These are phyloP conservation scores for Craterocephalus amniculus DNA, from an alignment of 2,797 vertebrate species.

Conservation along the genomic window DNA sequence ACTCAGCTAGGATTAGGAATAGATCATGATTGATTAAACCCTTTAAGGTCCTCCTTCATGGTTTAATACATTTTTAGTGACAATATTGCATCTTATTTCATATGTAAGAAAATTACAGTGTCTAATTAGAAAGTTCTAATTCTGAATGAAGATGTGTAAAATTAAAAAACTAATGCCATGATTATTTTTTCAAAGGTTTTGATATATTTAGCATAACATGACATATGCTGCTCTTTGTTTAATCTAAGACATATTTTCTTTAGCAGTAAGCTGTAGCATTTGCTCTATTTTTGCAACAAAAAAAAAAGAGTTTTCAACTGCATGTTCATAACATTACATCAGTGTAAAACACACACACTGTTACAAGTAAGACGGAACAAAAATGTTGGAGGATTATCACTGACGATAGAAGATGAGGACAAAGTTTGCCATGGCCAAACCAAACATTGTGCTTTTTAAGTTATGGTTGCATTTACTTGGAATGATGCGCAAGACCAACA, in stretches of 20 bases:
- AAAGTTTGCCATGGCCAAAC: slow-evolving; percentile 53
- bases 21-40: not conserved
- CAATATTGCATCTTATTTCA: too few species aligned
- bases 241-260: not conserved
- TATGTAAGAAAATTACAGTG: too few species aligned
- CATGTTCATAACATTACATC: slow-evolving; percentile 33
- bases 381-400: slow-evolving; percentile 33
- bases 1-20: not conserved
- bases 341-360: slow-evolving; percentile 1
- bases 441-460: slow-evolving; percentile 74
- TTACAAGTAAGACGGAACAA: slow-evolving; percentile 14
- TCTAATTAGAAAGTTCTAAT: too few species aligned
- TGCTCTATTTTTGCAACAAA: too few species aligned
- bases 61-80: too few species aligned
- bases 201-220: too few species aligned
- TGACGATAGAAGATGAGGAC: slow-evolving; percentile 46
- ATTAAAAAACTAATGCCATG: too few species aligned
- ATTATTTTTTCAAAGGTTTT: too few species aligned
- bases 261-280: not conserved
- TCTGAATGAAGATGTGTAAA: too few species aligned
- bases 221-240: not conserved
- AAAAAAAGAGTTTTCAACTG: slow-evolving; percentile 10
- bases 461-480: slow-evolving; percentile 71
- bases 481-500: slow-evolving; percentile 75
- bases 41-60: too few species aligned